A percentile compares a stretch with the other conserved stretches of the same genome.
Evolutionary conservation across 2,888 invertebrate genomes (phyloP).

Genomic region (Argyra leucocephala): DNA sequence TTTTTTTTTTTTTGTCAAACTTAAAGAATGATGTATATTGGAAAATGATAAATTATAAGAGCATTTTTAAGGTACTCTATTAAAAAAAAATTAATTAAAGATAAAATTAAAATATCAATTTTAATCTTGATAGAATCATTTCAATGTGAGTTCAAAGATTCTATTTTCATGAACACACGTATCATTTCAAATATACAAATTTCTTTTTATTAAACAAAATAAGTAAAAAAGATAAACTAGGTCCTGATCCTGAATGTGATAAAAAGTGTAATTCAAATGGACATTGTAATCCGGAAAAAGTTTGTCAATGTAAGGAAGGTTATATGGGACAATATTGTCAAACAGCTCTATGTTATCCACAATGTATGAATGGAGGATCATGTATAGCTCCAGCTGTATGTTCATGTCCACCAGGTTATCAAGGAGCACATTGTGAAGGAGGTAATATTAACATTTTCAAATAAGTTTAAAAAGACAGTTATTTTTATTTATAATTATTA

Average conservation of each 20-base stretch:
- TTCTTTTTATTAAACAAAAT: constrained; percentile 1
- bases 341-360: constrained; percentile 82
- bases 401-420: constrained; percentile 80
- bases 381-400: constrained; percentile 84
- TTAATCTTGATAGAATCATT: too few relatives aligned
- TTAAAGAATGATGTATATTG: neutral
- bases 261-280: constrained; percentile 78
- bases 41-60: neutral
- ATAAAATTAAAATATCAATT: too few relatives aligned
- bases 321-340: constrained; percentile 85
- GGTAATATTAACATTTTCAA: constrained; percentile 47
- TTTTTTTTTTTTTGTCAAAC: neutral
- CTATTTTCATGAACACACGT: neutral
- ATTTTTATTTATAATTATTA: too few relatives aligned
- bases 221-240: constrained; percentile 41
- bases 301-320: constrained; percentile 80
- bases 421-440: constrained; percentile 83
- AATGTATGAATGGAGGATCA: constrained; percentile 79
- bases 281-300: constrained; percentile 72
- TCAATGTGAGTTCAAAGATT: too few relatives aligned
- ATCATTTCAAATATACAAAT: neutral
- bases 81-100: too few relatives aligned
- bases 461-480: neutral
- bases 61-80: too few relatives aligned
- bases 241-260: constrained; percentile 82